These are phyloP conservation scores for Lanistes nyassanus DNA, from an alignment of 1,140 invertebrate species.

Conservation along the genomic window DNA sequence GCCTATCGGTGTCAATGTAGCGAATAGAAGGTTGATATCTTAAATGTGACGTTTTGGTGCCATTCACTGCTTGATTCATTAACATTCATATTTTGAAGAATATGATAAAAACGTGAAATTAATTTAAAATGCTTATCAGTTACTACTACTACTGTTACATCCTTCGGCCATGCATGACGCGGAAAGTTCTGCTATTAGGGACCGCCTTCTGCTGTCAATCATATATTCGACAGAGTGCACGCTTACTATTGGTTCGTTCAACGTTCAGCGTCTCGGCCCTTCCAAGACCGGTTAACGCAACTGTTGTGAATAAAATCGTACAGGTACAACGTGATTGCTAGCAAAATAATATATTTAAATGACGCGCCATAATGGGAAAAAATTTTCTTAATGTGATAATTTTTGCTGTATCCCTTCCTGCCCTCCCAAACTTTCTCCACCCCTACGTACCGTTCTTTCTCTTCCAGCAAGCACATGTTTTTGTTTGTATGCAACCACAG, in stretches of 20 bases:
- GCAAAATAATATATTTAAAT: too few relatives aligned
- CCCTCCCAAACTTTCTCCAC: neutral
- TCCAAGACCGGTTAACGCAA: neutral
- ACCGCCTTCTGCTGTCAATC: neutral
- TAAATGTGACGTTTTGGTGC: too few relatives aligned
- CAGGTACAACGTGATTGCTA: neutral
- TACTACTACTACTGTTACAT: too few relatives aligned
- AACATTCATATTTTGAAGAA: too few relatives aligned
- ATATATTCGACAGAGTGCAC: neutral
- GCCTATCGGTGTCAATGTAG: too few relatives aligned
- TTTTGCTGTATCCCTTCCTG: neutral
- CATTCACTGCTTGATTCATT: too few relatives aligned
- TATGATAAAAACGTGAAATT: too few relatives aligned
- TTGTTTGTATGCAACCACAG: too few relatives aligned
- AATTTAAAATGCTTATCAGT: too few relatives aligned
- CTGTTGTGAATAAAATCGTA: neutral
- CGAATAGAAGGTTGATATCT: too few relatives aligned
- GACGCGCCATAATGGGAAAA: neutral
- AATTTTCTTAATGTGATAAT: neutral
- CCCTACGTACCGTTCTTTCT: neutral
- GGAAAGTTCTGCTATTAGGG: neutral
- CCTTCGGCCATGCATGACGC: neutral
- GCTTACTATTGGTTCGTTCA: slow-evolving; percentile 20
- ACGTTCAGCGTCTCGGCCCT: slow-evolving; percentile 12
- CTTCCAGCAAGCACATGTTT: too few relatives aligned